Percentiles rank a stretch among this genome's conserved stretches.
These are phyloP conservation scores for Plagodis dolabraria DNA, from an alignment of 2,888 invertebrate species.

Conservation along the genomic window DNA sequence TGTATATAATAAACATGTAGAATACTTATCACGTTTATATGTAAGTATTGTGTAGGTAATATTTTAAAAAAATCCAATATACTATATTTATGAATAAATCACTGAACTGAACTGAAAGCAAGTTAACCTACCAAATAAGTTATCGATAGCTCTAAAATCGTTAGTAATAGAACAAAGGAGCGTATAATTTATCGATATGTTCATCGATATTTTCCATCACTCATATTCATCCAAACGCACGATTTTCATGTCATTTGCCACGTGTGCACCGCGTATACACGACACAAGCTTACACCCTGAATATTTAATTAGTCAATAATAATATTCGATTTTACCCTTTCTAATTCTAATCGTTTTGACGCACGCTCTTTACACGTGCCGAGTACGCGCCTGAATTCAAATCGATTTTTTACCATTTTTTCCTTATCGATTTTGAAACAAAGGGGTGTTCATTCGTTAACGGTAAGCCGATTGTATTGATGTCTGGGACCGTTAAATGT, in stretches of 20 bases:
- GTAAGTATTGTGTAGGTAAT: too few relatives aligned
- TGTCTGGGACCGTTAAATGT: neutral
- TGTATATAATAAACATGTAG: too few relatives aligned
- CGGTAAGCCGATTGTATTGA: neutral
- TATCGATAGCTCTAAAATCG: too few relatives aligned
- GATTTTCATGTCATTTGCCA: constrained; percentile 81
- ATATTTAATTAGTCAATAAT: constrained; percentile 75
- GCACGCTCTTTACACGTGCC: constrained; percentile 77
- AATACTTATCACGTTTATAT: too few relatives aligned
- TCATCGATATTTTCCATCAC: constrained; percentile 43
- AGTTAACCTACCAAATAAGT: too few relatives aligned
- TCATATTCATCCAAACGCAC: constrained; percentile 66
- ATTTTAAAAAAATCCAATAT: too few relatives aligned
- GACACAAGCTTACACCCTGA: constrained; percentile 73
- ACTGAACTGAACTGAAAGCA: too few relatives aligned
- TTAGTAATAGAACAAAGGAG: too few relatives aligned
- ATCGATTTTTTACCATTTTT: constrained; percentile 57
- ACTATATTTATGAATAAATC: too few relatives aligned
- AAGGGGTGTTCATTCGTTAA: constrained; percentile 48
- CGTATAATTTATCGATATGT: constrained; percentile 23
- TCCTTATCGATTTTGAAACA: constrained; percentile 60
- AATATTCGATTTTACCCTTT: constrained; percentile 77
- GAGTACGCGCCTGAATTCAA: constrained; percentile 64
- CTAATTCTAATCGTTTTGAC: constrained; percentile 71
- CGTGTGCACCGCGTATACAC: constrained; percentile 78